A percentile compares a stretch with the other conserved stretches of the same genome.
These are phyloP conservation scores for Conger conger DNA, from an alignment of 2,113 vertebrate genomes.

Conservation along the genomic window DNA sequence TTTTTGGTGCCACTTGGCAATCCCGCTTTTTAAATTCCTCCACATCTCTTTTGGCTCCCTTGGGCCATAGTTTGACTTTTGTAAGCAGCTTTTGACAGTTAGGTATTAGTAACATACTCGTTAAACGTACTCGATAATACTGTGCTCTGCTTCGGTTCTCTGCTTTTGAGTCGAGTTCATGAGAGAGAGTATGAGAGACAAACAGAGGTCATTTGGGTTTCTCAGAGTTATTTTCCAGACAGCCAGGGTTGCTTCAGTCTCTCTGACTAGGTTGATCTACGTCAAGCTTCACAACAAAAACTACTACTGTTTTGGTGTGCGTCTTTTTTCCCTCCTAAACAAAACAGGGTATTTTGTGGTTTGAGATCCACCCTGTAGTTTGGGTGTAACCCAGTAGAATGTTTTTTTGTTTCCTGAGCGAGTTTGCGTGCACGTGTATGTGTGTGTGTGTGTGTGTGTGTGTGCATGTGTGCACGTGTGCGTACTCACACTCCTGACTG, in stretches of 20 bases:
- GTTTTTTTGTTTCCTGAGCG: constrained; percentile 16
- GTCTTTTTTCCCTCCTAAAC: constrained; percentile 44
- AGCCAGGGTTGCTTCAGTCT: constrained; percentile 5
- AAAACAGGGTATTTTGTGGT: constrained; percentile 65
- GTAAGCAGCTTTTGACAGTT: no score
- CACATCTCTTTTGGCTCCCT: no score
- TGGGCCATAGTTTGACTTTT: no score
- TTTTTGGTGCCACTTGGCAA: no score
- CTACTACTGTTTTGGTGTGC: not conserved
- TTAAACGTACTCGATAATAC: not conserved
- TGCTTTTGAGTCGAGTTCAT: not conserved
- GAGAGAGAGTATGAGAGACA: not conserved
- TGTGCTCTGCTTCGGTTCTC: not conserved
- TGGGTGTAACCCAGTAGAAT: constrained; percentile 60
- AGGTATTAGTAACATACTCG: no score
- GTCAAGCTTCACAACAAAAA: constrained; percentile 6
- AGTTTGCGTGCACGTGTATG: constrained; percentile 12
- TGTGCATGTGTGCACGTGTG: constrained; percentile 25
- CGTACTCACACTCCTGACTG: no score
- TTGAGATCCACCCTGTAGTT: constrained; percentile 69
- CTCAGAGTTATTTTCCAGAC: not conserved
- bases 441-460: constrained; percentile 23
- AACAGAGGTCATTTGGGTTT: not conserved
- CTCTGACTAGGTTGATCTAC: constrained; percentile 18
- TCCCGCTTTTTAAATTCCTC: no score